Conservation (phyloP, 2,888 invertebrate species). For the Idaea aversata region DNA sequence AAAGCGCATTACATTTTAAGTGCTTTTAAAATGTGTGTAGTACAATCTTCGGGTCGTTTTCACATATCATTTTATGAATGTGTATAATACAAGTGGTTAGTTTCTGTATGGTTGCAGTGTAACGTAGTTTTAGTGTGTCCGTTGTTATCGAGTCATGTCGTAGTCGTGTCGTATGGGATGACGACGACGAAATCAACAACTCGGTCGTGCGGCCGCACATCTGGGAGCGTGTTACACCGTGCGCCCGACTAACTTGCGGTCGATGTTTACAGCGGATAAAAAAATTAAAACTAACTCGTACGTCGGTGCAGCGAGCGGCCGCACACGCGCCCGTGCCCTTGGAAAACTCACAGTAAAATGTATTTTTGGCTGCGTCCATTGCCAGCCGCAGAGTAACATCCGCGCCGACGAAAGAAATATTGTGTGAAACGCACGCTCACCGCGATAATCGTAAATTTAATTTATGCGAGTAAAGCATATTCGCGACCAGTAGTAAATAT, state of each 20-base stretch:
- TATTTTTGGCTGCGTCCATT: conserved; percentile 74
- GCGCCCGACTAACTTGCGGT: conserved; percentile 41
- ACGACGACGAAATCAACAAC: background rate
- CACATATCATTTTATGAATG: background rate
- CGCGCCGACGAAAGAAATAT: conserved; percentile 61
- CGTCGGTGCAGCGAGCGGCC: conserved; percentile 12
- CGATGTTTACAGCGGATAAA: conserved; percentile 53
- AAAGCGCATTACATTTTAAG: background rate
- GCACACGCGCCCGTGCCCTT: conserved; percentile 54
- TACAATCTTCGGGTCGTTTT: background rate
- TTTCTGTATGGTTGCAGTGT: background rate
- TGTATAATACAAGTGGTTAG: background rate
- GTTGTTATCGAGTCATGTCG: background rate
- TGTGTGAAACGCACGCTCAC: conserved; percentile 47
- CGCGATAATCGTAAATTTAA: conserved; percentile 47
- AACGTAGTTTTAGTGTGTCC: background rate
- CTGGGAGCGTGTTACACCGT: conserved; percentile 10
- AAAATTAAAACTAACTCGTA: conserved; percentile 50
- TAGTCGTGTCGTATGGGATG: background rate
- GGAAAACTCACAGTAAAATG: conserved; percentile 72
- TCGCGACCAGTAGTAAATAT: conserved; percentile 43
- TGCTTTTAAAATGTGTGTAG: background rate
- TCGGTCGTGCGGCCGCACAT: background rate
- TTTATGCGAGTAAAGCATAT: conserved; percentile 43
- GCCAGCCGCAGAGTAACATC: conserved; percentile 70